These are phyloP conservation scores for Sinosuthora webbiana DNA, from an alignment of 2,113 vertebrate genomes.

Conservation along the genomic window DNA sequence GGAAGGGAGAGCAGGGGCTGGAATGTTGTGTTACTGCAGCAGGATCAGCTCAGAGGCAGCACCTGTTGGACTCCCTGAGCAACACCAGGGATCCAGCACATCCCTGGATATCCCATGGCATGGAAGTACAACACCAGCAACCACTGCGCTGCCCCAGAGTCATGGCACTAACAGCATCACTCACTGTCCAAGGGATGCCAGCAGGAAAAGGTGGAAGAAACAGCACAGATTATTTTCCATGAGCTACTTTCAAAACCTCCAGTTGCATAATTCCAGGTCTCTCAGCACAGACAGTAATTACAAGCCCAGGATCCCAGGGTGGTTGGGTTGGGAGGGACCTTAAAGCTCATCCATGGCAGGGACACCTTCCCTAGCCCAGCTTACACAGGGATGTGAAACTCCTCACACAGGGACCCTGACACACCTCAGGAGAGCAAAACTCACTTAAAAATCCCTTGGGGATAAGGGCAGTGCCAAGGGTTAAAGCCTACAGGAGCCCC, in stretches of 20 bases:
- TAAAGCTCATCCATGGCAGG: not conserved
- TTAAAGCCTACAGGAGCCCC: not conserved
- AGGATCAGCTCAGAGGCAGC: not conserved
- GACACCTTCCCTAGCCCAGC: not conserved
- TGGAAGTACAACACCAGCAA: not conserved
- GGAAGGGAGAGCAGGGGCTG: not conserved
- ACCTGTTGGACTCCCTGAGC: not conserved
- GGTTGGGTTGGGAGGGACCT: not conserved
- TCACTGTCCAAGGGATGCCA: not conserved
- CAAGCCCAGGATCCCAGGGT: not conserved
- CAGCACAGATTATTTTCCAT: not conserved
- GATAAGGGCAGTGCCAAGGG: not conserved
- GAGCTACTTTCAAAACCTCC: not conserved
- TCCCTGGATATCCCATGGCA: not conserved
- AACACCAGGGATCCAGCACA: not conserved
- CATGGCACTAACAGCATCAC: fast-evolving
- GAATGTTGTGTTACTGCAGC: not conserved
- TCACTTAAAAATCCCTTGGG: not conserved
- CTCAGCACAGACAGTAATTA: not conserved
- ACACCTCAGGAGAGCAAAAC: not conserved
- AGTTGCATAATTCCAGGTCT: not conserved
- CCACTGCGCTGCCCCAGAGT: not conserved
- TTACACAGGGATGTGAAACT: not conserved
- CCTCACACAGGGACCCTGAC: not conserved
- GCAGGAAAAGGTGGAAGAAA: not conserved